Evolutionary conservation across 1,140 invertebrate genomes (phyloP), one percentile per base, ranked within the genome.

Genomic region (Vanessa atalanta): DNA sequence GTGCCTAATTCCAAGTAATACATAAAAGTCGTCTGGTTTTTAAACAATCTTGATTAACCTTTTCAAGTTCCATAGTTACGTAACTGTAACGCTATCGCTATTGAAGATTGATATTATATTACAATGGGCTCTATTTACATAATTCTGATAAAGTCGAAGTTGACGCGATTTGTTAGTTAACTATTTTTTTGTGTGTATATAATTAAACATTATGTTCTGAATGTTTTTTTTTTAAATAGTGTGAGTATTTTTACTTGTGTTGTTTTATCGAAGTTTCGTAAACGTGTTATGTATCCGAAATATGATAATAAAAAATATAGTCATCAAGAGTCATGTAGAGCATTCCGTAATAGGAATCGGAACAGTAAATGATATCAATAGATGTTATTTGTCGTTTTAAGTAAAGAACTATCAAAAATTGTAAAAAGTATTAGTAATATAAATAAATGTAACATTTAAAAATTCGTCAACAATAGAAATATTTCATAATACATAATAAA

Each of bases 11-110:
- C 78, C 48, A 37, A 48, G 70, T 68, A 77, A 79, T 70, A 72
- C 23, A 70, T 67, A 73, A 73, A 57, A 65, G 43, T 47, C 66
- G 76, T 77, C 72, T 77, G 13, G 77, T 70, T 79, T 73, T 75
- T 76, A 55, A 73, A 73, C 60, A 71, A 78, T 75, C 73, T 78
- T 79, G 77, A 79, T 79, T 70, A 75, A 79, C 64, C 68, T 79
- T 79, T 74, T 71, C 67, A 70, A 70, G 47, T 70, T 70, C 50
- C 65, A 23, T 12, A 57, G 13, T 61, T 75, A 65, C 73, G 69
- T 71, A 75, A 78, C 65, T 63, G 37, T 70, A 70, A 37, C 67
- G 66, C 64, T 70, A 48, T 71, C 63, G 53, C 64, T 31, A 37
- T 61, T 70, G 47, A 70, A 65, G 61, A 75, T 60, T 47, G 65